These are phyloP conservation scores for Meriones psammophilus DNA, from an alignment of 2,797 vertebrate genomes.

Conservation along the genomic window DNA sequence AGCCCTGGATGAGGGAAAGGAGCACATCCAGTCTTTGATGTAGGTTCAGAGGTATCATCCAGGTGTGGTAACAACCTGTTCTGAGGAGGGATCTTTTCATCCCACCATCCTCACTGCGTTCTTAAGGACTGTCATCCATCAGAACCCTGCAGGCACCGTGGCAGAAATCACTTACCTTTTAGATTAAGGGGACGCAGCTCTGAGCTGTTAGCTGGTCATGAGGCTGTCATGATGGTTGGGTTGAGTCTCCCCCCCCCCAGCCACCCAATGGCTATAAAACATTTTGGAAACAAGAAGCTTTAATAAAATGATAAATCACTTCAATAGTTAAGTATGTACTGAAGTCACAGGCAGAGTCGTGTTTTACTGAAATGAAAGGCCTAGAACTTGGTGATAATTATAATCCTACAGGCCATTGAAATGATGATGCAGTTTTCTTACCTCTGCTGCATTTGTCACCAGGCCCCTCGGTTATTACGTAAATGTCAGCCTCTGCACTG, in stretches of 20 bases:
- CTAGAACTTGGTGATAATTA: constrained; percentile 71
- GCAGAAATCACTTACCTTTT: constrained; percentile 1
- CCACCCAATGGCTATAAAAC: not conserved
- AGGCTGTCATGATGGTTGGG: not conserved
- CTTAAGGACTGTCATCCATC: not conserved
- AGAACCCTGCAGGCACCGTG: no score
- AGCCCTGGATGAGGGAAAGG: not conserved
- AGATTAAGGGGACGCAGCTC: not conserved
- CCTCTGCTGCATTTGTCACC: not conserved
- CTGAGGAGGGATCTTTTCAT: not conserved
- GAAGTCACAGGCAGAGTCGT: constrained; percentile 75
- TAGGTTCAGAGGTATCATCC: not conserved
- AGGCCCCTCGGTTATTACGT: constrained; percentile 57
- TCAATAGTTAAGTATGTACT: constrained; percentile 29
- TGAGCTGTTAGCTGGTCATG: not conserved
- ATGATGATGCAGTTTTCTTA: constrained; percentile 24
- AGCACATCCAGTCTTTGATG: not conserved
- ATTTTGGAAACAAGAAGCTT: constrained; percentile 65
- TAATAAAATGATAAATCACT: constrained; percentile 54
- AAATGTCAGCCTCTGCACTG: constrained; percentile 51
- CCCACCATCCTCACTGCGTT: not conserved
- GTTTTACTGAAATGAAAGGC: constrained; percentile 64
- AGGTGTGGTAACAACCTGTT: not conserved
- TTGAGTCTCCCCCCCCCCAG: not conserved
- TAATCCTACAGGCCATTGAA: constrained; percentile 61